phyloP scores from a whole-genome alignment of 2,113 vertebrate species.

The Todiramphus chloris region DNA sequence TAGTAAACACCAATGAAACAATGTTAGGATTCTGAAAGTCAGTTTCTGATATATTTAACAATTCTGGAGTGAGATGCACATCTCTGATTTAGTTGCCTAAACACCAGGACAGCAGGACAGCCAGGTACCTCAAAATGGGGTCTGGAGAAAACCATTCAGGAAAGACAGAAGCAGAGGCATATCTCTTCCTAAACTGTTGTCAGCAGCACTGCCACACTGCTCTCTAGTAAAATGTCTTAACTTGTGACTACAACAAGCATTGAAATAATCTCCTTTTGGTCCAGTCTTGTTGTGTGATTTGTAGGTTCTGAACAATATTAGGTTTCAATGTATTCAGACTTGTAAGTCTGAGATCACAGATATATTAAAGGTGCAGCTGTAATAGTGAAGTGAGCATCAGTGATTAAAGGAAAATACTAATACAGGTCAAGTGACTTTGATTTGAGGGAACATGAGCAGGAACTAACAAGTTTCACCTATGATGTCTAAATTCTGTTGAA shows the following conservation, averaged over 20 bases:
- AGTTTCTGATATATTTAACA: not conserved
- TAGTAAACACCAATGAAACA: not conserved
- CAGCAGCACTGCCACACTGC: not conserved
- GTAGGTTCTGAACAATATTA: not conserved
- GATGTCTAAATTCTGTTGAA: not conserved
- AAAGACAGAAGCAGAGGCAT: not conserved
- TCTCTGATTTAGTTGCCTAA: not conserved
- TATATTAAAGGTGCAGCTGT: not conserved
- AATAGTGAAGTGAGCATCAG: not conserved
- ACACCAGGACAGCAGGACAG: not conserved
- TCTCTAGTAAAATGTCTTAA: not conserved
- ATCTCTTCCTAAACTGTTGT: not conserved
- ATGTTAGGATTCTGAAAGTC: not conserved
- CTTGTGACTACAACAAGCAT: not conserved
- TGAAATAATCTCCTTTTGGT: not conserved
- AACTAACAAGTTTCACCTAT: not conserved
- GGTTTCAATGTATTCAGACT: not conserved
- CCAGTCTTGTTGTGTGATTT: not conserved
- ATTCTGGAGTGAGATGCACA: not conserved
- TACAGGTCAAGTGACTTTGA: not conserved
- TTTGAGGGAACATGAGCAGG: not conserved
- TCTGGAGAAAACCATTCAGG: not conserved
- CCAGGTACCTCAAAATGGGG: not conserved
- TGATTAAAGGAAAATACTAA: not conserved
- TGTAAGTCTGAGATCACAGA: not conserved